Percentiles rank a stretch among this genome's conserved stretches.
phyloP scores from a whole-genome alignment of 37 sponge, comb jelly and placozoan species.

The Lycopodina hypogea region DNA sequence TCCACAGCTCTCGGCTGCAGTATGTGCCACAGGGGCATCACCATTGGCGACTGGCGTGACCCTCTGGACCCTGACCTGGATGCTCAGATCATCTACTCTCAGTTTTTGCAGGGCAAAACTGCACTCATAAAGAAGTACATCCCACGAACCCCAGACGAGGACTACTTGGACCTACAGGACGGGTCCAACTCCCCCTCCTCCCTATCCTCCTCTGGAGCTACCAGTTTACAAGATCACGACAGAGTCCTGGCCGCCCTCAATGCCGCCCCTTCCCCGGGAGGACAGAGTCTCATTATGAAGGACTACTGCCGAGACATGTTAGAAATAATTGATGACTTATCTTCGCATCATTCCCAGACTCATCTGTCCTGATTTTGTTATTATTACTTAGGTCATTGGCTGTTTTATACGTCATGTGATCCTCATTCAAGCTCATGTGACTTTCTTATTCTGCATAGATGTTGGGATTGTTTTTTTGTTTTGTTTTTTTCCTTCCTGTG shows the following conservation, averaged over 20 bases:
- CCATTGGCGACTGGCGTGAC: slow-evolving; percentile 97
- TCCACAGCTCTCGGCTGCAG: slow-evolving; percentile 78
- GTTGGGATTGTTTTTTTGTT: too few relatives aligned
- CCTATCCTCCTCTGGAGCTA: slow-evolving; percentile 38
- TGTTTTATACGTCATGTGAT: not conserved
- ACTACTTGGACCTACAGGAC: slow-evolving; percentile 9
- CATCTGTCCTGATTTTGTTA: not conserved
- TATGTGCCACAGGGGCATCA: slow-evolving; percentile 76
- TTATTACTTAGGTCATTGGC: not conserved
- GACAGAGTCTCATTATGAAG: slow-evolving; percentile 6
- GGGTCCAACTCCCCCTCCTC: slow-evolving; percentile 43
- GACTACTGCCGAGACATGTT: slow-evolving; percentile 19
- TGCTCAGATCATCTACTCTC: slow-evolving; percentile 85
- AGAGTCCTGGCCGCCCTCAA: not conserved
- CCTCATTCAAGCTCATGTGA: not conserved
- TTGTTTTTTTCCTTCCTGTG: too few relatives aligned
- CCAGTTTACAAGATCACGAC: slow-evolving; percentile 30
- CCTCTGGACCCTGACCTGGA: slow-evolving; percentile 94
- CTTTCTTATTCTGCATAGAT: not conserved
- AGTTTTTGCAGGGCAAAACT: slow-evolving; percentile 61
- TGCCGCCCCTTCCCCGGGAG: not conserved
- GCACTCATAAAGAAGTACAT: slow-evolving; percentile 37
- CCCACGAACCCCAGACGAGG: slow-evolving; percentile 2
- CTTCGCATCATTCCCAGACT: slow-evolving; percentile 39
- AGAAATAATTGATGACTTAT: slow-evolving; percentile 36